Percentiles rank a stretch among this genome's conserved stretches.
phyloP scores from a whole-genome alignment of 64 coral and sea anemone genomes.

The Pocillopora damicornis region DNA sequence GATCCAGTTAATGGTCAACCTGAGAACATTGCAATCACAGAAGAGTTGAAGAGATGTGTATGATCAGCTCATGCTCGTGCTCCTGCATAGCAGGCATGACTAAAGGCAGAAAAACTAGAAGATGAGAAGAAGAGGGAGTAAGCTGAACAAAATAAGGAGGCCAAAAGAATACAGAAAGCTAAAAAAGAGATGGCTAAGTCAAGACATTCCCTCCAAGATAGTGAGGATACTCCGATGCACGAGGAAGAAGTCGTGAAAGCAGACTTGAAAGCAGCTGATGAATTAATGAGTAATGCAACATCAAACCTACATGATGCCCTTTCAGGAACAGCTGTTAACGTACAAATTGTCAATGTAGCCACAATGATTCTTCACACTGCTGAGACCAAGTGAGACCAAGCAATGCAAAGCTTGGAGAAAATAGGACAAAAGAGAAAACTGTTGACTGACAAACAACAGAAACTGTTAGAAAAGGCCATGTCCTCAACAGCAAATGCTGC shows the following conservation, averaged over 20 bases:
- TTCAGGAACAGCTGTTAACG: constrained; percentile 49
- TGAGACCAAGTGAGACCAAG: constrained; percentile 28
- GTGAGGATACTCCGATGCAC: neutral
- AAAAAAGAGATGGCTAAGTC: neutral
- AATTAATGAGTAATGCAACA: constrained; percentile 44
- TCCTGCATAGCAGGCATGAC: constrained; percentile 4
- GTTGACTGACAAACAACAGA: constrained; percentile 11
- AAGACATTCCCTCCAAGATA: neutral
- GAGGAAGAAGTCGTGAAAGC: constrained; percentile 7
- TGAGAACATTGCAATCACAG: neutral
- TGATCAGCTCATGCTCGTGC: neutral
- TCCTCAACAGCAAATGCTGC: neutral
- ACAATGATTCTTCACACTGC: constrained; percentile 32
- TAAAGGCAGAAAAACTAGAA: neutral
- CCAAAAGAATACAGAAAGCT: neutral
- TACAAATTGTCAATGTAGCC: constrained; percentile 30
- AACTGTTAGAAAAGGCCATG: constrained; percentile 36
- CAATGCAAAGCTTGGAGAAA: constrained; percentile 7
- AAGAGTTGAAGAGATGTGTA: neutral
- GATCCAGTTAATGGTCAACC: constrained; percentile 29
- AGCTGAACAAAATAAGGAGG: neutral
- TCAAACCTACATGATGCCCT: constrained; percentile 48
- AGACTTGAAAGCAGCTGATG: constrained; percentile 48
- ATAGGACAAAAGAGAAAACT: neutral
- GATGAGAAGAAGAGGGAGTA: constrained; percentile 9